Evolutionary conservation across 2,888 invertebrate species (phyloP), one percentile per base, ranked within the genome.

Genomic region (Oeneis ivallda): DNA sequence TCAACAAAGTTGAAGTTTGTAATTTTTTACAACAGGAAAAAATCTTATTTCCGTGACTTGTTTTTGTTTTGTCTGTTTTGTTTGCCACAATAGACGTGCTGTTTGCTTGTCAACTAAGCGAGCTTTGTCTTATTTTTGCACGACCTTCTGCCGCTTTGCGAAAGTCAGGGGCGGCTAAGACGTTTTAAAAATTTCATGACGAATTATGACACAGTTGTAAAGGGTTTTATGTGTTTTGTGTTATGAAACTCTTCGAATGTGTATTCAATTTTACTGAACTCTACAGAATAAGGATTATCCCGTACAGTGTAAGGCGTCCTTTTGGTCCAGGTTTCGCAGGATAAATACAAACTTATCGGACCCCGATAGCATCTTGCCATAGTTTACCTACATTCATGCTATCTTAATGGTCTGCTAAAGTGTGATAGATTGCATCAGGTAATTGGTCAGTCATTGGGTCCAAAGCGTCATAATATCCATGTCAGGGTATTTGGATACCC

Each of bases 61-160:
- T 54, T 66, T 62, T 64, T 64, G 67, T 67, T 65, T 66, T 53
- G 57, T 49, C 47, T 64, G 60, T 66, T 64, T 69, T 69, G 66
- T 66, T 62, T 62, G 49, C 69, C 69, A 69, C 66, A 69, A 69
- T 67, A 64, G 69, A 64, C 62, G 13, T 39, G 53, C 64, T 62
- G 54, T 57, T 49, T 62, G 68, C 65, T 59, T 60, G 66, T 67
- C 61, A 65, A 62, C 49, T 66, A 59, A 69, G 67, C 54, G 54
- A 61, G 60, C 69, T 64, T 69, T 69, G 69, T 69, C 59, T 69
- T 69, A 65, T 69, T 65, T 66, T 69, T 67, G 58, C 49, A 52
- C 67, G 69, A 67, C 69, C 69, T 69, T 67, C 60, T 13, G 17
- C 8, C 13, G 37, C 19, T 37, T 39, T 37, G 17, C 59, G 26